Percentiles rank a stretch among this genome's conserved stretches.
Evolutionary conservation across 2,797 vertebrate species (phyloP).

Genomic region (Semaprochilodus insignis): DNA sequence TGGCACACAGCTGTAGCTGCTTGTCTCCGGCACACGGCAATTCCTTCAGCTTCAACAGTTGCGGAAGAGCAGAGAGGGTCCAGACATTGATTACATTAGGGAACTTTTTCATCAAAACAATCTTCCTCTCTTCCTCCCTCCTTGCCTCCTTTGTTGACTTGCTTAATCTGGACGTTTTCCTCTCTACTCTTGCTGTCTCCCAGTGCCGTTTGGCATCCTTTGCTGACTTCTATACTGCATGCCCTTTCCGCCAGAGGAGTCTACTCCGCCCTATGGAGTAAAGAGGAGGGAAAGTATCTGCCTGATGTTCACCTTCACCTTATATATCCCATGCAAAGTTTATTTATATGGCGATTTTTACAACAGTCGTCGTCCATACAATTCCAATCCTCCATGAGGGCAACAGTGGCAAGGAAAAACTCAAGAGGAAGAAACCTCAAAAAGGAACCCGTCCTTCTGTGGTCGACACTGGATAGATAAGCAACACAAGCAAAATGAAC

Average conservation of each 20-base stretch:
- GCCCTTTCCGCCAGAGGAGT: background rate
- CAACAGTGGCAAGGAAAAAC: too few species aligned
- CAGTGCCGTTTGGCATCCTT: background rate
- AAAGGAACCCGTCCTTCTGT: too few species aligned
- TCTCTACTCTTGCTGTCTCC: background rate
- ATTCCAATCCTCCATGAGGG: too few species aligned
- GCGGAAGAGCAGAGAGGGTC: constrained; percentile 39
- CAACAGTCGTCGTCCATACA: too few species aligned
- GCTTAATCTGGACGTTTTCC: background rate
- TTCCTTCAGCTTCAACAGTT: constrained; percentile 44
- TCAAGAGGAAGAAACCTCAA: too few species aligned
- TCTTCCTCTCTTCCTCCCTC: background rate
- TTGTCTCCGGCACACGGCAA: constrained; percentile 45
- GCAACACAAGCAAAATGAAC: too few species aligned
- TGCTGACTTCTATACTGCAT: background rate
- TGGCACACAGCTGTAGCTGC: constrained; percentile 44
- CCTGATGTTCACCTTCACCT: background rate
- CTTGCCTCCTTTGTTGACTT: constrained; percentile 4
- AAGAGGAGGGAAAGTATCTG: background rate
- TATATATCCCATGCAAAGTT: background rate
- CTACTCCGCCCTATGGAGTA: background rate
- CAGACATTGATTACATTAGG: constrained; percentile 58
- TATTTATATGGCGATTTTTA: too few species aligned
- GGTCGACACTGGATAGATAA: too few species aligned
- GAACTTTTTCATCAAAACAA: constrained; percentile 43